These are phyloP conservation scores for crab-eating macaque (Macaca fascicularis) DNA, from an alignment of 2,113 vertebrate species.

Conservation along the genomic window DNA sequence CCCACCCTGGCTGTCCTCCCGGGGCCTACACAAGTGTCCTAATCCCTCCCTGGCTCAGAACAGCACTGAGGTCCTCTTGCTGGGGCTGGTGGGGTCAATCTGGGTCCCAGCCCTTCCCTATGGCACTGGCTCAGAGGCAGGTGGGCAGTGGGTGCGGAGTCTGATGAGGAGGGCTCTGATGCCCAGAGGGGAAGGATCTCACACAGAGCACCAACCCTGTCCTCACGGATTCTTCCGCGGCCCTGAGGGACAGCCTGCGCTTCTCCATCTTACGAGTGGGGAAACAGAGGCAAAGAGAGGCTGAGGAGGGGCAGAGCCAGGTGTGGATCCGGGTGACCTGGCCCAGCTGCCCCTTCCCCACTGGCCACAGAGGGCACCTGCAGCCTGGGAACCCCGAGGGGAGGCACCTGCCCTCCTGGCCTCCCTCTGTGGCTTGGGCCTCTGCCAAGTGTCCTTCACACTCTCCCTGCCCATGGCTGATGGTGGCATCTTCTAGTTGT, in stretches of 20 bases:
- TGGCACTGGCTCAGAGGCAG: not conserved
- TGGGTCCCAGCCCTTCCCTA: not conserved
- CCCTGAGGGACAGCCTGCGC: rapidly evolving
- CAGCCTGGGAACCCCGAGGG: not conserved
- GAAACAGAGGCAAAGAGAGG: not conserved
- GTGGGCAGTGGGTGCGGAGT: not conserved
- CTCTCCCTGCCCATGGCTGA: not conserved
- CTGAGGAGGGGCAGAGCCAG: not conserved
- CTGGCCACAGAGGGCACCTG: not conserved
- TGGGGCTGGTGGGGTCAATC: not conserved
- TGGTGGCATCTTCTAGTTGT: not conserved
- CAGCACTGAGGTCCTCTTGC: rapidly evolving
- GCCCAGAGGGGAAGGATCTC: no score
- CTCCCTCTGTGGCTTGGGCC: not conserved
- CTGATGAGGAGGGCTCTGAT: no score
- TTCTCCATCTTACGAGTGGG: not conserved
- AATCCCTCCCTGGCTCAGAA: not conserved
- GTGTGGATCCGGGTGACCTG: not conserved
- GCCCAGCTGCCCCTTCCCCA: not conserved
- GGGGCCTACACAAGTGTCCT: rapidly evolving
- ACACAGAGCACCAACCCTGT: rapidly evolving
- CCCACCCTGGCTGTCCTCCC: not conserved
- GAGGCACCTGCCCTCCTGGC: not conserved
- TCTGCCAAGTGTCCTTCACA: not conserved
- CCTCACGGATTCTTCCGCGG: not conserved